Evolutionary conservation across 2,888 invertebrate genomes (phyloP).

Genomic region (Papilio demoleus): DNA sequence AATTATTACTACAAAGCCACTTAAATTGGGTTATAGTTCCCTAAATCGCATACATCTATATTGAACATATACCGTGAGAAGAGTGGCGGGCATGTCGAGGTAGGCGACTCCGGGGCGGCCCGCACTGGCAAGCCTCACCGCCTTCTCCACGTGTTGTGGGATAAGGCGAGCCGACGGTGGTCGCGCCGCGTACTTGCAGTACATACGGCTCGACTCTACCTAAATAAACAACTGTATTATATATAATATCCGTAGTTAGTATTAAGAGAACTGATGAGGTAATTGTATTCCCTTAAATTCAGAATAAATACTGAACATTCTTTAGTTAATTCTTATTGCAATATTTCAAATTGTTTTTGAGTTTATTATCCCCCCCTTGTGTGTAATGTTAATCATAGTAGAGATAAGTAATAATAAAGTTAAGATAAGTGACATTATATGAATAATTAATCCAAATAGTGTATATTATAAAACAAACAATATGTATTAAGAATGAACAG

Average conservation of each 20-base stretch:
- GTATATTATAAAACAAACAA: background rate
- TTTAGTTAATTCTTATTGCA: too few species aligned
- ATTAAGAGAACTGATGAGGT: too few species aligned
- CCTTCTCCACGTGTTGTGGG: conserved; percentile 96
- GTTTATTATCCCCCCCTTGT: background rate
- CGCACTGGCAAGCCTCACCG: conserved; percentile 90
- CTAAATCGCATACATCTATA: too few species aligned
- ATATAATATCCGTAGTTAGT: too few species aligned
- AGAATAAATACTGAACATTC: too few species aligned
- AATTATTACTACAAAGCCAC: too few species aligned
- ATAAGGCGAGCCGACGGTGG: conserved; percentile 92
- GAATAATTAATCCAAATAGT: background rate
- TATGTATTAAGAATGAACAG: background rate
- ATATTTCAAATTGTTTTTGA: too few species aligned
- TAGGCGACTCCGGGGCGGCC: conserved; percentile 96
- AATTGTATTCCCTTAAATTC: too few species aligned
- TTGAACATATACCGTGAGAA: conserved; percentile 86
- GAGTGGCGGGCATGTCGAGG: conserved; percentile 95
- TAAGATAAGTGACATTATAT: too few species aligned
- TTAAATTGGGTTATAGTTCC: too few species aligned
- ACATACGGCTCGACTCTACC: conserved; percentile 93
- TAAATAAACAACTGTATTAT: conserved; percentile 54
- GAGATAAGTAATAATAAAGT: too few species aligned
- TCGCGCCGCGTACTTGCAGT: conserved; percentile 95
- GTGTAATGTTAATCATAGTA: too few species aligned